A percentile compares a stretch with the other conserved stretches of the same genome.
phyloP scores from a whole-genome alignment of 2,888 invertebrate genomes.

The Orthosia gracilis region DNA sequence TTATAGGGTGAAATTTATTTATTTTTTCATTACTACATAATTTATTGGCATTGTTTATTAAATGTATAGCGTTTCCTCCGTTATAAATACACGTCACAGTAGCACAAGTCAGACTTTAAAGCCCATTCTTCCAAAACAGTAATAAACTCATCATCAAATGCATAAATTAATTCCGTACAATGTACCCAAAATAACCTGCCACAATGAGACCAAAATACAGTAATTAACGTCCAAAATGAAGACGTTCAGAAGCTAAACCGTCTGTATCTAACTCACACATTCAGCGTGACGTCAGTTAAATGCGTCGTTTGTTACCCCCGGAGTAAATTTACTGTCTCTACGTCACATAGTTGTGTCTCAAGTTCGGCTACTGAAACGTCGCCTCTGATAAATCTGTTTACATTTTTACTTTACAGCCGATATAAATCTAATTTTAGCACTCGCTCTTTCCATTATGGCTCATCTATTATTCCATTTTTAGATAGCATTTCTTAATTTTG shows the following conservation, averaged over 20 bases:
- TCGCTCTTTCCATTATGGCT: slow-evolving; percentile 26
- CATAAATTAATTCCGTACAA: not conserved
- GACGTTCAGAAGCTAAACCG: slow-evolving; percentile 26
- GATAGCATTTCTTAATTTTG: not conserved
- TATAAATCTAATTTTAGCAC: slow-evolving; percentile 30
- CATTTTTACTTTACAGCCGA: slow-evolving; percentile 43
- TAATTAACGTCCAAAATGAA: slow-evolving; percentile 36
- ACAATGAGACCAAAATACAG: slow-evolving; percentile 17
- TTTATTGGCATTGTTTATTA: no score
- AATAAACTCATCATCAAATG: slow-evolving; percentile 2
- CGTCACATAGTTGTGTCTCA: slow-evolving; percentile 50
- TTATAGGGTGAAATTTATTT: no score
- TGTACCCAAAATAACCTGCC: slow-evolving; percentile 1
- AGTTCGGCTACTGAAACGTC: slow-evolving; percentile 39
- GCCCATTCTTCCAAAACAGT: not conserved
- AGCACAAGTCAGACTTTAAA: not conserved
- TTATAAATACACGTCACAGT: not conserved
- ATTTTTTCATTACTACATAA: no score
- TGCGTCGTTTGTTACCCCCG: slow-evolving; percentile 51
- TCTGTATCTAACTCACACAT: slow-evolving; percentile 32
- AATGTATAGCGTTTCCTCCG: no score
- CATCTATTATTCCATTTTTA: slow-evolving; percentile 23
- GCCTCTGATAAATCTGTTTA: slow-evolving; percentile 52
- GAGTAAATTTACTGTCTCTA: slow-evolving; percentile 49
- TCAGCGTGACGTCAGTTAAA: slow-evolving; percentile 36